A percentile compares a stretch with the other conserved stretches of the same genome.
phyloP scores from a whole-genome alignment of 2,888 invertebrate genomes.

The Caenorhabditis doughertyi region DNA sequence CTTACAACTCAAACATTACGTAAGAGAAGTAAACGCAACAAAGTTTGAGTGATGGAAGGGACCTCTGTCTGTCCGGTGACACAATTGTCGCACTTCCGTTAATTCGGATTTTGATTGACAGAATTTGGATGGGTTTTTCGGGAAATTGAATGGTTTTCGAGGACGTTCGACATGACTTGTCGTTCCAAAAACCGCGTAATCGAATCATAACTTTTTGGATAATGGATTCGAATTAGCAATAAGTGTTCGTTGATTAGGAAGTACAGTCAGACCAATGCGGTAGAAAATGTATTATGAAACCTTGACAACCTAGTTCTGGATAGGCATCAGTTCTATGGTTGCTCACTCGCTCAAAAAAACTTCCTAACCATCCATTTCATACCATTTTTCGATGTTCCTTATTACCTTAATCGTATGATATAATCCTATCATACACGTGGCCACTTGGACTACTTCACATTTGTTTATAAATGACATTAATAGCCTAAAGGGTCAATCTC shows the following conservation, averaged over 20 bases:
- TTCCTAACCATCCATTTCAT: background rate
- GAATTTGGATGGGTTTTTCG: slow-evolving; percentile 7
- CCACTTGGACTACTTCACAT: slow-evolving; percentile 36
- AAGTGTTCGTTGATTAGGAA: background rate
- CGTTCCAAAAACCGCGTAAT: slow-evolving; percentile 11
- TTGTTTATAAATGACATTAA: slow-evolving; percentile 56
- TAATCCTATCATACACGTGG: slow-evolving; percentile 26
- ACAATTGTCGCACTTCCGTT: slow-evolving; percentile 54
- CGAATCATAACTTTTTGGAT: slow-evolving; percentile 34
- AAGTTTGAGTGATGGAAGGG: slow-evolving; percentile 47
- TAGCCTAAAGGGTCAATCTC: slow-evolving; percentile 47
- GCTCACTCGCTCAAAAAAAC: too few species aligned
- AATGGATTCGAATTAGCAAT: slow-evolving; percentile 17
- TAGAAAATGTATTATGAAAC: too few species aligned
- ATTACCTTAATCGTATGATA: slow-evolving; percentile 5
- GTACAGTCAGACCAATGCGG: too few species aligned
- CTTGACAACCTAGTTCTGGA: too few species aligned
- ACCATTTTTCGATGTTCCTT: background rate
- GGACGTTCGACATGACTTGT: too few species aligned
- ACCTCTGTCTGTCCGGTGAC: slow-evolving; percentile 21
- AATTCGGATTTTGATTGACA: slow-evolving; percentile 49
- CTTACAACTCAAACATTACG: slow-evolving; percentile 51
- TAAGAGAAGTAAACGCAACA: slow-evolving; percentile 45
- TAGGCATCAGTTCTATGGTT: too few species aligned
- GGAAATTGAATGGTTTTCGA: slow-evolving; percentile 7